These are phyloP conservation scores for Pseudopodoces humilis DNA, from an alignment of 2,113 vertebrate genomes.

Conservation along the genomic window DNA sequence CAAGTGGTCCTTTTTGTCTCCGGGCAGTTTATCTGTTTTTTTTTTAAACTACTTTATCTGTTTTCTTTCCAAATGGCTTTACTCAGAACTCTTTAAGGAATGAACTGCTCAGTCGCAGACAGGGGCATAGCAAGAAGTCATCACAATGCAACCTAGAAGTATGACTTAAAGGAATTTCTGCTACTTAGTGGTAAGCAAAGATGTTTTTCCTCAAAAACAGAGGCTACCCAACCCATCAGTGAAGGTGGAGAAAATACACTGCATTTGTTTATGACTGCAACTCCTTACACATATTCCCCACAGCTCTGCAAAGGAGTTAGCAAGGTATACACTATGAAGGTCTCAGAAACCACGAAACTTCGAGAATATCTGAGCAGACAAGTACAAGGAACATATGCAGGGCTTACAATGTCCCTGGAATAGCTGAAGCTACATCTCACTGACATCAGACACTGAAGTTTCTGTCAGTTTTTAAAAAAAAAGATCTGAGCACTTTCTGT, in stretches of 20 bases:
- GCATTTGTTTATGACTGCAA: not conserved
- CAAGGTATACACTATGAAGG: not conserved
- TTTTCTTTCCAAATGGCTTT: not conserved
- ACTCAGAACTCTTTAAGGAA: not conserved
- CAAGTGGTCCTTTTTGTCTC: not conserved
- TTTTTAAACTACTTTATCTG: not conserved
- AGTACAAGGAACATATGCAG: not conserved
- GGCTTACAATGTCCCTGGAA: not conserved
- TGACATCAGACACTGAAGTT: not conserved
- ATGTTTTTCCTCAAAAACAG: not conserved
- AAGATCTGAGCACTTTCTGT: not conserved
- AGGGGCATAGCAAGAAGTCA: fast-evolving
- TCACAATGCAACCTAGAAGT: not conserved
- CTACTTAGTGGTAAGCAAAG: not conserved
- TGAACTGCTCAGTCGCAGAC: not conserved
- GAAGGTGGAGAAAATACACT: not conserved
- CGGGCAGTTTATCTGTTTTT: not conserved
- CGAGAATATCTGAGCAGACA: not conserved
- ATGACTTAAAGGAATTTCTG: not conserved
- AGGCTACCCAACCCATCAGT: not conserved
- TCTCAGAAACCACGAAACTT: not conserved
- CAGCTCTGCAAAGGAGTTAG: not conserved
- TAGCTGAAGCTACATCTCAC: not conserved
- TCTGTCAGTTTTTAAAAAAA: not conserved
- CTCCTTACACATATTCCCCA: not conserved